These are phyloP conservation scores for Carduelis carduelis DNA, from an alignment of 2,797 vertebrate genomes.

Conservation along the genomic window DNA sequence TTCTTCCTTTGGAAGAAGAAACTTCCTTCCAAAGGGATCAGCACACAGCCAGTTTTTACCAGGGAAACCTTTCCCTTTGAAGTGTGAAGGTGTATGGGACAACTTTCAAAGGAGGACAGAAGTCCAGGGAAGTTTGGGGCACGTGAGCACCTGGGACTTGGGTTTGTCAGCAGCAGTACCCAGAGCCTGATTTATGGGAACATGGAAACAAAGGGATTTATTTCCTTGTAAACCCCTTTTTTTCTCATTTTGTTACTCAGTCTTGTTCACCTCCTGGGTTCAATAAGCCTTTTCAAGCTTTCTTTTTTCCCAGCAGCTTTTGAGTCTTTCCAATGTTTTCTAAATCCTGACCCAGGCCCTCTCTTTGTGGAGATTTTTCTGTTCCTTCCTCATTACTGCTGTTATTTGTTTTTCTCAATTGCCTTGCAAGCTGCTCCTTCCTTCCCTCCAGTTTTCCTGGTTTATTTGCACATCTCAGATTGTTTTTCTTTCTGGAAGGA, in stretches of 20 bases:
- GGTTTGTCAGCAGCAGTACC: neutral
- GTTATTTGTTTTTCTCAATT: slow-evolving; percentile 16
- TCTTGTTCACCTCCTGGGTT: neutral
- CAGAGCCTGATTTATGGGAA: neutral
- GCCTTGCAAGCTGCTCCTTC: slow-evolving; percentile 11
- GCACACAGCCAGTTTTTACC: neutral
- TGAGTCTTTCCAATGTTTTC: neutral
- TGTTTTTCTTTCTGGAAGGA: neutral
- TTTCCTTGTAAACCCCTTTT: neutral
- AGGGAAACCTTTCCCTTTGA: neutral
- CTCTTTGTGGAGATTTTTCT: slow-evolving; percentile 4
- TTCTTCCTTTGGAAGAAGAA: neutral
- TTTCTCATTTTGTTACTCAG: neutral
- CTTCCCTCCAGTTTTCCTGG: neutral
- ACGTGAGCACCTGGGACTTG: neutral
- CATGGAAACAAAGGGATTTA: neutral
- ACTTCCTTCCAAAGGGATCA: neutral
- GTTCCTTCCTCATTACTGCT: neutral
- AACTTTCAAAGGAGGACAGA: neutral
- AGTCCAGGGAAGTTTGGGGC: neutral
- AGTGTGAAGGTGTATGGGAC: neutral
- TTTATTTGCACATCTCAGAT: slow-evolving; percentile 11
- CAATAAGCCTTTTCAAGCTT: neutral
- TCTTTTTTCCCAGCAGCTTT: neutral
- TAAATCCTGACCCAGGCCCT: neutral